Conservation (phyloP, 2,797 vertebrate genomes). For the Channa striata region DNA sequence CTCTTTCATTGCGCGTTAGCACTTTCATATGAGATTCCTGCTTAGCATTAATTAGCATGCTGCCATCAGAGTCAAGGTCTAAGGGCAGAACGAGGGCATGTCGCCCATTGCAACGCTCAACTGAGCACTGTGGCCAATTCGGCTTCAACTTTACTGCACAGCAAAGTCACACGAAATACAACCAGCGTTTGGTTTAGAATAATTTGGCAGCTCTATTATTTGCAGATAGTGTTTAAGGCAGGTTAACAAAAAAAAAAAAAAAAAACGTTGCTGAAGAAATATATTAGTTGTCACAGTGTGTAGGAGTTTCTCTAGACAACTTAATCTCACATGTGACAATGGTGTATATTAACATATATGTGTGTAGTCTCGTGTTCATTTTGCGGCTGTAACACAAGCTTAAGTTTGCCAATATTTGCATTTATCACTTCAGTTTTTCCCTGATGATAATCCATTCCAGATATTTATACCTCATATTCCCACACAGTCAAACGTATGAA, state of each 20-base stretch:
- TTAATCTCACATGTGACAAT: not conserved
- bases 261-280: not conserved
- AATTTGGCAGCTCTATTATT: no score
- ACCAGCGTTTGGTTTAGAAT: no score
- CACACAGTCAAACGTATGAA: conserved; percentile 40
- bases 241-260: not conserved
- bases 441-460: conserved; percentile 58
- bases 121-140: no score
- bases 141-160: no score
- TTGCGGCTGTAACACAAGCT: not conserved
- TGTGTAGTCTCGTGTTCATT: not conserved
- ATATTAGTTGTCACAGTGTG: not conserved
- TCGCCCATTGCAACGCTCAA: no score
- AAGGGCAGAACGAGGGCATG: no score
- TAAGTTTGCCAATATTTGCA: no score
- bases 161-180: no score
- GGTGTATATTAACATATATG: not conserved
- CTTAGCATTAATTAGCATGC: no score
- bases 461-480: conserved; percentile 43
- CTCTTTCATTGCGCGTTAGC: no score
- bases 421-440: conserved; percentile 39
- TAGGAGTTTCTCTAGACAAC: not conserved
- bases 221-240: conserved; percentile 2
- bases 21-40: no score
- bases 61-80: no score